Percentiles rank a stretch among this genome's conserved stretches.
Evolutionary conservation across 1,140 invertebrate genomes (phyloP).

Genomic region (Solenopsis fugax): DNA sequence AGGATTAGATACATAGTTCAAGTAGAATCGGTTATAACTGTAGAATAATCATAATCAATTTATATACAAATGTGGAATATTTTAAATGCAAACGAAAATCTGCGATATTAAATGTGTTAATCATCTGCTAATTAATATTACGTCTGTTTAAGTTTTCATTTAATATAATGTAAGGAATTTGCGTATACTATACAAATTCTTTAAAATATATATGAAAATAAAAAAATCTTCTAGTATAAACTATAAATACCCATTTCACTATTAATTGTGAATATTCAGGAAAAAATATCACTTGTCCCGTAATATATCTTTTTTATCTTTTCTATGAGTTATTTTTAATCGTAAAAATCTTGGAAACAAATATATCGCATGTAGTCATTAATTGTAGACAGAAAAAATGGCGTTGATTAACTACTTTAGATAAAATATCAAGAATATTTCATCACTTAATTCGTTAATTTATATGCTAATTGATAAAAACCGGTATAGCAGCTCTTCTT

Average conservation of each 20-base stretch:
- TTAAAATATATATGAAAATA: not conserved
- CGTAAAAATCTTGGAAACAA: not conserved
- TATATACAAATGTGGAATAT: not conserved
- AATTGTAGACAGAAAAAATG: not conserved
- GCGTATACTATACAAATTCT: too few relatives aligned
- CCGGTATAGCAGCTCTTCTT: not conserved
- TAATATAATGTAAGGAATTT: not conserved
- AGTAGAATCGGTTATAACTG: not conserved
- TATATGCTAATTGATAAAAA: conserved; percentile 8
- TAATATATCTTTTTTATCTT: too few relatives aligned
- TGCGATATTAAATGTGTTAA: not conserved
- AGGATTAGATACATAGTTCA: not conserved
- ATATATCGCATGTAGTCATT: not conserved
- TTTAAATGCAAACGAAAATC: not conserved
- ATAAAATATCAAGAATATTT: not conserved
- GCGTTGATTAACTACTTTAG: not conserved
- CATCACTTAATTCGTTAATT: not conserved
- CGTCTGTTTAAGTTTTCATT: not conserved
- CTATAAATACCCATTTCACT: not conserved
- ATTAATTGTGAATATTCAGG: not conserved
- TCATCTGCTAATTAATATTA: not conserved
- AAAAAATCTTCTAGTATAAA: not conserved
- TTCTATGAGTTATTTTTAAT: conserved; percentile 15
- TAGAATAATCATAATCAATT: not conserved
- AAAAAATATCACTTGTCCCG: not conserved